Evolutionary conservation across 2,113 vertebrate species (phyloP), one percentile per base, ranked within the genome.

Genomic region (Ivindomyrus marchei): DNA sequence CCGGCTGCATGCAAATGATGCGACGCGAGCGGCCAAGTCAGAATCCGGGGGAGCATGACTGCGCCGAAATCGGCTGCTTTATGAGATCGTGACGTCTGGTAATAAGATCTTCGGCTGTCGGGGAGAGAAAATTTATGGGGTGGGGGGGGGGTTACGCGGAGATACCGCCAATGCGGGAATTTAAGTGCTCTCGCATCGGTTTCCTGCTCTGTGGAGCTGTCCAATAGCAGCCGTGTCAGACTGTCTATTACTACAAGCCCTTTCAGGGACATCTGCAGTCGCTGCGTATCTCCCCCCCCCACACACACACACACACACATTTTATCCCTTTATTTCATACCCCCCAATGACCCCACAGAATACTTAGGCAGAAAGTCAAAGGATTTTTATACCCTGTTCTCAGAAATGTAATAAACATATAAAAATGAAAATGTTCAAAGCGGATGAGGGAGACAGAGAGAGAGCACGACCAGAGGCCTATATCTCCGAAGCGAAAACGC

Each of bases 11-110:
- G 88, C 88, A 42, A 52, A 89, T 36, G 88, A 52, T 83, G 88
- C 49, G 42, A 89, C 39, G 74, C 21, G 49, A 80, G 15, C 47
- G 27, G 31, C 50, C 19, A 36, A 53, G 88, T 45, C 49, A 39
- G 62, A 89, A 84, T 52, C 31, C 4, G 47, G 31, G 74, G 53
- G 88, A 89, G 70, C 88, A 53, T 45, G 74, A 89, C 88, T 80
- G 80, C 31, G 27, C 31, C 50, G 36, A 84, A 89, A 89, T 87
- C 47, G 66, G 62, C 49, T 52, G 88, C 70, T 50, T 80, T 89
- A 89, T 89, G 27, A 89, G 77, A 89, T 89, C 88, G 36, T 77
- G 66, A 77, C 31, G 88, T 83, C 88, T 56, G 74, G 88, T 89
- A 89, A 89, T 89, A 83, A 80, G 88, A 89, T 84, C 88, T 84